Conservation (phyloP, 2,113 vertebrate genomes). For the Menura novaehollandiae region DNA sequence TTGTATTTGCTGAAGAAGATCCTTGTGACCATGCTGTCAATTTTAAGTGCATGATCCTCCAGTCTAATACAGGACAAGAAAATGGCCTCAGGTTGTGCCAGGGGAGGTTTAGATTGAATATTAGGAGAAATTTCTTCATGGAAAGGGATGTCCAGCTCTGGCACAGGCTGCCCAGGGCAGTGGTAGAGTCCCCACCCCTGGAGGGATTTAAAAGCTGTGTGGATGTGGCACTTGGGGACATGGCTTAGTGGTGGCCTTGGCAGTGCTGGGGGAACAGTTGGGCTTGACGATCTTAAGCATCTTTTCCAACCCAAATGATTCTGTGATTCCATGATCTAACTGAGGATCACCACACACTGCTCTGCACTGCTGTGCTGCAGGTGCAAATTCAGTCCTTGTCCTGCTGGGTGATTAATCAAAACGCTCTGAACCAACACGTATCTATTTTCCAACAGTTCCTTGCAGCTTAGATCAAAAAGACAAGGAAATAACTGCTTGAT, state of each 20-base stretch:
- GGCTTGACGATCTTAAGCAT: too few relatives aligned
- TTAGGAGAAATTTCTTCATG: not conserved
- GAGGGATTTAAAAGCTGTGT: accelerated
- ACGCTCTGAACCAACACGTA: not conserved
- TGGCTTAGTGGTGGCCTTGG: not conserved
- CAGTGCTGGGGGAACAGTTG: accelerated
- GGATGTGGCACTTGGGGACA: not conserved
- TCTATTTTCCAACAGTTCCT: not conserved
- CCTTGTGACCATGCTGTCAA: not conserved
- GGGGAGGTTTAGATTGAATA: accelerated
- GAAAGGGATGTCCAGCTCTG: not conserved
- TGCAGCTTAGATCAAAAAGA: not conserved
- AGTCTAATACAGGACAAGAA: not conserved
- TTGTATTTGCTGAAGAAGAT: not conserved
- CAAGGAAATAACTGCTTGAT: not conserved
- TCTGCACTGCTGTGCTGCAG: not conserved
- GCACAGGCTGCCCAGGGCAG: not conserved
- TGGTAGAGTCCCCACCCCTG: not conserved
- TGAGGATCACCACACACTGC: not conserved
- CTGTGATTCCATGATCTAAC: not conserved
- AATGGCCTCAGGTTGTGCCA: accelerated
- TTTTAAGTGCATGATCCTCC: not conserved
- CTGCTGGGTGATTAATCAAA: not conserved
- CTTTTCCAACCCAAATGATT: not conserved
- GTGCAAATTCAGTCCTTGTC: not conserved